phyloP scores from a whole-genome alignment of 2,797 vertebrate species.

The Falco concolor region DNA sequence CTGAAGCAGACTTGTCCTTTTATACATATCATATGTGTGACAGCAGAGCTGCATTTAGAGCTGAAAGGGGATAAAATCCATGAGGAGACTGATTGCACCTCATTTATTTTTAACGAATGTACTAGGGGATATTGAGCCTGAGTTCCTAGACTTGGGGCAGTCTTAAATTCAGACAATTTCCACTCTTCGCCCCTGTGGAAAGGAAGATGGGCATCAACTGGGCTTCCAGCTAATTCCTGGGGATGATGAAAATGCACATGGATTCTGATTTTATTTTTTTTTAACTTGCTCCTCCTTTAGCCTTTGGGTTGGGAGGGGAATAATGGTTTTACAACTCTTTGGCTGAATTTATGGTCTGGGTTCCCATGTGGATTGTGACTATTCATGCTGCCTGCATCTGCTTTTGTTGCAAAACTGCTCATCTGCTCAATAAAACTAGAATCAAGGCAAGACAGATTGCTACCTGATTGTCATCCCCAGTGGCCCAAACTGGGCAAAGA shows the following conservation, averaged over 20 bases:
- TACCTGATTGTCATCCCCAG: neutral
- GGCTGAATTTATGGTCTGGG: neutral
- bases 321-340: neutral
- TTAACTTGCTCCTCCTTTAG: neutral
- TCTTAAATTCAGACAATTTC: neutral
- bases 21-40: neutral
- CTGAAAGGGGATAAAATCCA: slow-evolving; percentile 25
- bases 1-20: neutral
- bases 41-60: slow-evolving; percentile 58
- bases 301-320: neutral
- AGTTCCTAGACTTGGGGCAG: neutral
- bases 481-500: neutral
- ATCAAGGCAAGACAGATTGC: neutral
- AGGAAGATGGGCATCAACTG: neutral
- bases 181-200: neutral
- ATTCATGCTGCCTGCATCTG: neutral
- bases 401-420: neutral
- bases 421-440: neutral
- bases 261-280: neutral
- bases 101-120: slow-evolving; percentile 16
- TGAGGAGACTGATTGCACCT: neutral
- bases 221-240: neutral
- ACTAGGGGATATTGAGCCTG: neutral
- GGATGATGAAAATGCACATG: neutral
- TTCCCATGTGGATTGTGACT: neutral